Base-by-base conservation (phyloP, 2,888 invertebrate genomes). In the Schrankia costaestrigalis region DNA sequence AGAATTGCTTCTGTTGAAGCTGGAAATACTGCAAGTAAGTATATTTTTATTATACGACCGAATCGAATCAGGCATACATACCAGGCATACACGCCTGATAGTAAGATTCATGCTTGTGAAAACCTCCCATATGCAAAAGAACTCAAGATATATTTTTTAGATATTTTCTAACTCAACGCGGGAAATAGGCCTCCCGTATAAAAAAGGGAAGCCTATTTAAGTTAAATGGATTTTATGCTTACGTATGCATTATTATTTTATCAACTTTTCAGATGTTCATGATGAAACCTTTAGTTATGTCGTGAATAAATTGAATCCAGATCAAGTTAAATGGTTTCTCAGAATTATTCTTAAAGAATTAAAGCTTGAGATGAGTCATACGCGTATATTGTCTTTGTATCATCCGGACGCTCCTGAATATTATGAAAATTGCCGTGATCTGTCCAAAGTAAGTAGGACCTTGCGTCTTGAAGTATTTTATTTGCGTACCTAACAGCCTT, bases 251-350 rank as follows among this genome's bases (percentile, higher is more conserved):
- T n/a, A n/a, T n/a, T n/a, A n/a, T n/a, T n/a, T n/a, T n/a, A n/a
- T n/a, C n/a, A n/a, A n/a, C n/a, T 8, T 60, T 60, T 26, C 44
- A 84, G 83, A 64, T 28, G 59, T 69, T 23, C 51, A 79, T 14
- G 78, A 85, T 29, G 90, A 91, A 14, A 89, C 91, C 36, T 89
- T 97, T 37, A 86, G 90, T 34, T 82, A 89, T 28, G 88, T 96
- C 26, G 80, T 95, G 15, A 90, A 90, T 44, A 90, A 90, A 46
- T 89, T 93, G 52, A 92, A 93, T 4, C 91, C 94, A 0, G 68
- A 90, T 8, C 95, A 98, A 71, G 91, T 95, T 47, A 97, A 96
- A 82, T 98, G 98, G 98, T 88, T 98, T 11, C 92, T 97, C 3
- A 88, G 97, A 32, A 93, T 98, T 31, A 90, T 98, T 27, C 80